A percentile compares a stretch with the other conserved stretches of the same genome.
phyloP scores from a whole-genome alignment of 2,797 vertebrate genomes.

The Ammospiza maritima region DNA sequence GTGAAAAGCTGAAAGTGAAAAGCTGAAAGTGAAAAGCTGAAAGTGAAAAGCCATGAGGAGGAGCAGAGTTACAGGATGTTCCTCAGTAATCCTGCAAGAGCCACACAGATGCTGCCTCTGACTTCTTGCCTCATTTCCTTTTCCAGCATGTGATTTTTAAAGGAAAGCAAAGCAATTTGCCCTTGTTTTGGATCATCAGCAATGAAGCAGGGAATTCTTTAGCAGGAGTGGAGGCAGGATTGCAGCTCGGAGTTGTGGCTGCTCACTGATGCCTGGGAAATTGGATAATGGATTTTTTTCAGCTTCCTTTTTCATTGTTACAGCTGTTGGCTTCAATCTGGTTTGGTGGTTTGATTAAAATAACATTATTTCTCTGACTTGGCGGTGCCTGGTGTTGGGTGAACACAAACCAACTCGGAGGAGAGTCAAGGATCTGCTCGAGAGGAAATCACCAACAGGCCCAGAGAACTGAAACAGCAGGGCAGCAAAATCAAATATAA shows the following conservation, averaged over 20 bases:
- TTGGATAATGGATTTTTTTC: slow-evolving; percentile 27
- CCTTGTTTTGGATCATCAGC: background rate
- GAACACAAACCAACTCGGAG: background rate
- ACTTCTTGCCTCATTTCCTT: slow-evolving; percentile 7
- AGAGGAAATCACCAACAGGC: background rate
- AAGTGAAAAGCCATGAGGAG: background rate
- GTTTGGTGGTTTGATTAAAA: slow-evolving; percentile 22
- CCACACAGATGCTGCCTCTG: background rate
- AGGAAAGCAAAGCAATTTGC: background rate
- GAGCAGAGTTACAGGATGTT: background rate
- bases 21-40: too few relatives aligned
- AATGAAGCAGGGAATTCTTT: background rate
- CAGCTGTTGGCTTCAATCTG: slow-evolving; percentile 39
- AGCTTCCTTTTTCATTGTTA: background rate
- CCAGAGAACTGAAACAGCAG: background rate
- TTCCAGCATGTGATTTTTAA: background rate
- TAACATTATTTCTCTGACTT: background rate
- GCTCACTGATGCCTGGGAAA: slow-evolving; percentile 32
- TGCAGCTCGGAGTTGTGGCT: background rate
- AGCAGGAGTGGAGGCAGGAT: background rate
- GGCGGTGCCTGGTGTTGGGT: background rate
- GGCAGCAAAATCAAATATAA: background rate
- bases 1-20: background rate
- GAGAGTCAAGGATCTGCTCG: background rate
- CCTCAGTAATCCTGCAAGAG: background rate